Percentiles rank a stretch among this genome's conserved stretches.
These are phyloP conservation scores for Tridacna gigas DNA, from an alignment of 2,888 invertebrate genomes.

Conservation along the genomic window DNA sequence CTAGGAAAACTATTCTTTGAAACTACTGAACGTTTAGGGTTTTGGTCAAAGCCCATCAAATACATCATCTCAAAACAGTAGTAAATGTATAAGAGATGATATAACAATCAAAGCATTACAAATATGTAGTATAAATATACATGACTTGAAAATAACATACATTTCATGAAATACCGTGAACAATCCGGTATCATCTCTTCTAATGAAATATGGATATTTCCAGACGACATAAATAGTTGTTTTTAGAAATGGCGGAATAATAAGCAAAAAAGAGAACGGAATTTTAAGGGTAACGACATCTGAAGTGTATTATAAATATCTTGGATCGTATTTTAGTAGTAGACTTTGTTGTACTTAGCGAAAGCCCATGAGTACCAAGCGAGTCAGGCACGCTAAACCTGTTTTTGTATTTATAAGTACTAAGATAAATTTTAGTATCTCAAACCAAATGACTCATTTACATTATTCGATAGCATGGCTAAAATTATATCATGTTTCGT, in stretches of 20 bases:
- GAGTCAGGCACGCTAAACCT: neutral
- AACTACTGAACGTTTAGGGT: too few relatives aligned
- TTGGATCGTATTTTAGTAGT: neutral
- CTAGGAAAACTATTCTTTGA: too few relatives aligned
- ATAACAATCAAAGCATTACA: too few relatives aligned
- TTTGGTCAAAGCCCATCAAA: too few relatives aligned
- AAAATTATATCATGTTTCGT: neutral
- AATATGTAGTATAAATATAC: too few relatives aligned
- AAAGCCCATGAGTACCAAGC: neutral
- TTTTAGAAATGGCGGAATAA: neutral
- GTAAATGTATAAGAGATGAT: too few relatives aligned
- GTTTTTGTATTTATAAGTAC: neutral
- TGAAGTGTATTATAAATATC: slow-evolving; percentile 10
- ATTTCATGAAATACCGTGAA: too few relatives aligned
- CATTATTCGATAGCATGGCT: neutral
- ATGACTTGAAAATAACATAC: too few relatives aligned
- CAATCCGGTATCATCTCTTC: too few relatives aligned
- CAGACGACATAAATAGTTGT: neutral
- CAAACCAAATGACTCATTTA: neutral
- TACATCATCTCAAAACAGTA: too few relatives aligned
- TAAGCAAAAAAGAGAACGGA: neutral
- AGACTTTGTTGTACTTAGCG: neutral
- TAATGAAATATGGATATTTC: too few relatives aligned
- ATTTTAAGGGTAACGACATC: neutral
- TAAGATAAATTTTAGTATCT: neutral